Percentiles rank a stretch among this genome's conserved stretches.
Conservation (phyloP, 2,888 invertebrate genomes). For the Heterodera filipjevi region DNA sequence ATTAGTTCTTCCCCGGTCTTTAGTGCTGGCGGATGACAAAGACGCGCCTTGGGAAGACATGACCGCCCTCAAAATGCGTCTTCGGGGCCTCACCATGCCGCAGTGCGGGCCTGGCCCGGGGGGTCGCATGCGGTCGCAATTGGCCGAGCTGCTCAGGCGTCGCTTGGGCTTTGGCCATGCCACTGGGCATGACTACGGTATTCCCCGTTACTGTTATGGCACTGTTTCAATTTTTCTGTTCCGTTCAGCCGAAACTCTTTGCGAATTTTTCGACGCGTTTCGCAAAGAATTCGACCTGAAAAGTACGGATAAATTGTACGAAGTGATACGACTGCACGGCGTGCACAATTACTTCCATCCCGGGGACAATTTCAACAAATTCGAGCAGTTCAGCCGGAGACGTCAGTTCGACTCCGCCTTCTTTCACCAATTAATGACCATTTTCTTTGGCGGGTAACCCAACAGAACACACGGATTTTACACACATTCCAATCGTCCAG, state of each 20-base stretch:
- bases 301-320: constrained; percentile 47
- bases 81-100: constrained; percentile 1
- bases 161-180: constrained; percentile 43
- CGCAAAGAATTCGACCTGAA: constrained; percentile 47
- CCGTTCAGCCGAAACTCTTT: constrained; percentile 60
- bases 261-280: constrained; percentile 62
- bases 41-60: constrained; percentile 35
- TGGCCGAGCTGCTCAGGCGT: constrained; percentile 41
- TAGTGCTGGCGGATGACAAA: constrained; percentile 26
- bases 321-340: constrained; percentile 44
- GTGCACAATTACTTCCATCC: constrained; percentile 48
- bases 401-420: constrained; percentile 40
- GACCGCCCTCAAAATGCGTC: not conserved
- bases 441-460: constrained; percentile 27
- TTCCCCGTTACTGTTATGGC: not conserved
- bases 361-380: constrained; percentile 24
- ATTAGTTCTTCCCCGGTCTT: not conserved
- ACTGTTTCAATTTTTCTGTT: not conserved
- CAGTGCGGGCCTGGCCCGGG: constrained; percentile 13
- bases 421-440: constrained; percentile 38
- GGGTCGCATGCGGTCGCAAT: constrained; percentile 21
- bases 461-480: not conserved
- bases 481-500: not conserved
- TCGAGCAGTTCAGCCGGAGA: constrained; percentile 31
- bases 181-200: constrained; percentile 44